A percentile compares a stretch with the other conserved stretches of the same genome.
Conservation (phyloP, 2,888 invertebrate species). For the Spisula solida region DNA sequence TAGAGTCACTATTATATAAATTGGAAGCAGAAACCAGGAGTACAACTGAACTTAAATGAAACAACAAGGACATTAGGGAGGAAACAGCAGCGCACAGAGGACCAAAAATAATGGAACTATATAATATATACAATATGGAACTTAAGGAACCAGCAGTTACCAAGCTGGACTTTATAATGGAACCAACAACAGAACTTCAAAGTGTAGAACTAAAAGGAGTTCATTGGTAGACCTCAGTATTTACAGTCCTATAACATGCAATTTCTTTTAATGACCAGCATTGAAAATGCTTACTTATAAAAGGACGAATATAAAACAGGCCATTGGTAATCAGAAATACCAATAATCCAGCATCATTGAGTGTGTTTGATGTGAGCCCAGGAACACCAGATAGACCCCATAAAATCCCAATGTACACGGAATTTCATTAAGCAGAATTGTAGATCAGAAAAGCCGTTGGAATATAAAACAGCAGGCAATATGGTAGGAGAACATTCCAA, state of each 20-base stretch:
- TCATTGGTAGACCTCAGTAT: not conserved
- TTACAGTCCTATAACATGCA: constrained; percentile 1
- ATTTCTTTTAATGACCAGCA: constrained; percentile 18
- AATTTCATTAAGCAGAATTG: constrained; percentile 7
- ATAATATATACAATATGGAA: too few species aligned
- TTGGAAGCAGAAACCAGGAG: too few species aligned
- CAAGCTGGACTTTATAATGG: too few species aligned
- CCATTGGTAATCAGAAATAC: not conserved
- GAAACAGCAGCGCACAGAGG: too few species aligned
- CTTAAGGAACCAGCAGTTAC: too few species aligned
- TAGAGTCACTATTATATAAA: too few species aligned
- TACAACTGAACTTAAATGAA: too few species aligned
- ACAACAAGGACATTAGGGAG: too few species aligned
- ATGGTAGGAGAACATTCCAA: not conserved
- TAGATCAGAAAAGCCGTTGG: not conserved
- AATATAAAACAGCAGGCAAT: constrained; percentile 16
- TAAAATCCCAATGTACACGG: constrained; percentile 8
- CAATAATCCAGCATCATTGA: constrained; percentile 8
- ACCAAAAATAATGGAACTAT: too few species aligned
- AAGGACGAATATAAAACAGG: not conserved
- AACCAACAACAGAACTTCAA: not conserved
- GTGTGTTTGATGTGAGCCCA: not conserved
- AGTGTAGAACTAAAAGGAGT: not conserved
- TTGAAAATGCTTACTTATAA: not conserved
- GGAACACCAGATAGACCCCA: not conserved